Base-by-base conservation (phyloP, 2,797 vertebrate species). In the Cyprinella venusta region DNA sequence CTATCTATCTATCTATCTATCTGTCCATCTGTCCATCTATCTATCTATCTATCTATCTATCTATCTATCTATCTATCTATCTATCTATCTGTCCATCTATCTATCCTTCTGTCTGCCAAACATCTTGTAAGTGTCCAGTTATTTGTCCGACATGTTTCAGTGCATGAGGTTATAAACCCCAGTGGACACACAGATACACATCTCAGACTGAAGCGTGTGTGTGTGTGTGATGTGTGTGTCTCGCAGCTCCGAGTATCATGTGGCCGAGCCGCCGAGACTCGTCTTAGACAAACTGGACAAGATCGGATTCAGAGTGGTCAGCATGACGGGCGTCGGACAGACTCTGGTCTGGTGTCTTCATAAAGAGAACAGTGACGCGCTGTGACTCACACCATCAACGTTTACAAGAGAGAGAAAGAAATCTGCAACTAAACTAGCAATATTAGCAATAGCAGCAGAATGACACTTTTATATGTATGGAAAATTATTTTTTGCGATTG, bases 291-390 rank as follows among this genome's bases (percentile, higher is more conserved):
- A 98, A 91, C 94, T 99, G 92, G 98, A 99, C 90, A 94, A 91
- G 90, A 88, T 94, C 0, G 97, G 98, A 75, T 99, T 95, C 93
- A 96, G 93, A 0, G 94, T 99, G 86, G 79, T 97, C 88, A 92
- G 95, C 85, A 99, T 99, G 98, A 99, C 98, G 0, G 98, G 97
- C 0, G 96, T 99, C 88, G 97, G 98, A 40, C 98, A 99, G 94
- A 99, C 97, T 0, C 88, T 99, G 90, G 98, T 99, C 88, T 99
- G 98, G 98, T 99, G 98, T 90, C 96, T 99, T 63, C 96, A 98
- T 90, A 98, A 95, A 92, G 95, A 97, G 65, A 75, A 7, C 0
- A 85, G 80, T 92, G 86, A 92, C 10, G 7, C 13, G 13, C 19
- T 63, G 79, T 80, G 54, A 71, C 33, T 30, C 69, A 12, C 30